These are phyloP conservation scores for Pandemis corylana DNA, from an alignment of 2,888 invertebrate genomes.

Conservation along the genomic window DNA sequence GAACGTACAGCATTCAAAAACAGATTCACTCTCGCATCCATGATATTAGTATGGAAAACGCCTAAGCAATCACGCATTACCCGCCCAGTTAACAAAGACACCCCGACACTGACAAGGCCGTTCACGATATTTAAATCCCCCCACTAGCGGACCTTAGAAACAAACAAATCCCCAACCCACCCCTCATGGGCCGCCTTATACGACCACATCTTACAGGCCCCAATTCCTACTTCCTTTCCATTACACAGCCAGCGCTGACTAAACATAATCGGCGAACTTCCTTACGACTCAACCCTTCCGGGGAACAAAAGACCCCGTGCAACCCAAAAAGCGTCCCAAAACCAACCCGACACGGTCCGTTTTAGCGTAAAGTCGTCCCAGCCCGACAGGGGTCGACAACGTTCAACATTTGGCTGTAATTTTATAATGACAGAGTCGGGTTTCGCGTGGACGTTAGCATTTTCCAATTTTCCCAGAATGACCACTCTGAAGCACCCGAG, in stretches of 20 bases:
- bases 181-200: slow-evolving; percentile 67
- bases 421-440: slow-evolving; percentile 28
- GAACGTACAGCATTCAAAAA: not conserved
- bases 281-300: slow-evolving; percentile 85
- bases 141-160: slow-evolving; percentile 79
- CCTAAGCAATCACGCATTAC: not conserved
- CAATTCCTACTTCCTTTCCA: slow-evolving; percentile 84
- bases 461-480: slow-evolving; percentile 82
- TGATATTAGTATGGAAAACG: not conserved
- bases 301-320: slow-evolving; percentile 55
- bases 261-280: slow-evolving; percentile 85
- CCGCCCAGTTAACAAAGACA: slow-evolving; percentile 46
- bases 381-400: slow-evolving; percentile 42
- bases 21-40: not conserved
- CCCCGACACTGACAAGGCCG: slow-evolving; percentile 73
- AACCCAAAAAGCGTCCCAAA: slow-evolving; percentile 63
- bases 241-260: slow-evolving; percentile 81
- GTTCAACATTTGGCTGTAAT: slow-evolving; percentile 42
- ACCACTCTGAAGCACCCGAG: slow-evolving; percentile 78
- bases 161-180: slow-evolving; percentile 73
- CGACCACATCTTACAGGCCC: slow-evolving; percentile 84
- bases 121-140: slow-evolving; percentile 79
- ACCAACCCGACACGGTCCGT: slow-evolving; percentile 53
- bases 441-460: slow-evolving; percentile 52
- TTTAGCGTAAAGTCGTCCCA: slow-evolving; percentile 44